These are phyloP conservation scores for Orbicella faveolata DNA, from an alignment of 64 coral and sea anemone species.

Conservation along the genomic window DNA sequence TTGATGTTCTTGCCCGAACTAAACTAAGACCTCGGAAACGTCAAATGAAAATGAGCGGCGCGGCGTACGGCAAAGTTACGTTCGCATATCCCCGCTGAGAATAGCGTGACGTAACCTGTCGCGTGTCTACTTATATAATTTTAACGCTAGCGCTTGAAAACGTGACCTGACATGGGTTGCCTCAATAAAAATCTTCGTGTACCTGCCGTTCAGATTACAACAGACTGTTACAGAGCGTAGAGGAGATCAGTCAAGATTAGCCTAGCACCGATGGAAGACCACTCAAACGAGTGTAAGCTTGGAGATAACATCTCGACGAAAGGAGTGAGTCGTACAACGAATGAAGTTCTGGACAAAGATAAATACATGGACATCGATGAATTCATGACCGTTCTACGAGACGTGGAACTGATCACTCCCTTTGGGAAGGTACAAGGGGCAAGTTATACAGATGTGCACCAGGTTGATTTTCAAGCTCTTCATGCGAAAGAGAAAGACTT, in stretches of 20 bases:
- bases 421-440: conserved; percentile 3
- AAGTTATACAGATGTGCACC: background rate
- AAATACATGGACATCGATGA: conserved; percentile 44
- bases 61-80: no score
- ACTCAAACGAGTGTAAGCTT: background rate
- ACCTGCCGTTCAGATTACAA: no score
- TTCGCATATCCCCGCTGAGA: no score
- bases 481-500: background rate
- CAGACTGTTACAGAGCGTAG: background rate
- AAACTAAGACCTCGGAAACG: no score
- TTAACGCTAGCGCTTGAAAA: no score
- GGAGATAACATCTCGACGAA: background rate
- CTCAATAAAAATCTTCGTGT: no score
- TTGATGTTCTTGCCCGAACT: no score
- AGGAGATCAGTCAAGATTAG: background rate
- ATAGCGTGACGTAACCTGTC: no score
- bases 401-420: conserved; percentile 14
- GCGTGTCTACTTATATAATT: no score
- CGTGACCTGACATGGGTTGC: no score
- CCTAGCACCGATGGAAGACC: background rate
- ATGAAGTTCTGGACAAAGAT: background rate
- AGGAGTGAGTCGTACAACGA: background rate
- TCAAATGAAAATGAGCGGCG: no score
- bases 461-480: background rate
- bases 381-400: conserved; percentile 21